Percentiles rank a stretch among this genome's conserved stretches.
Evolutionary conservation across 2,797 vertebrate genomes (phyloP).

Genomic region (Gymnocypris eckloni): DNA sequence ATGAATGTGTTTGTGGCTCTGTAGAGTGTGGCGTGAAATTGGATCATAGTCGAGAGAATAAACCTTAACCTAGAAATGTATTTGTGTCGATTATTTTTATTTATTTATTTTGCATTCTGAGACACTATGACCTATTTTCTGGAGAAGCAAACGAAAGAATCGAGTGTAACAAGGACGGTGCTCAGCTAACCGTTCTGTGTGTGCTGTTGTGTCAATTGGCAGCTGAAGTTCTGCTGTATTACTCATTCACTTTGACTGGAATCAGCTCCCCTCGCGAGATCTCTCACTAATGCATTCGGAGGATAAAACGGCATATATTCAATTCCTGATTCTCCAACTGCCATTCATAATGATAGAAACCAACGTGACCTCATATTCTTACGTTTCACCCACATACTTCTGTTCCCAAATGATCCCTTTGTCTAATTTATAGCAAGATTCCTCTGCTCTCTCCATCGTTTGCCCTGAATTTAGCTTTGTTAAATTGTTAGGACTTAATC

Average conservation of each 20-base stretch:
- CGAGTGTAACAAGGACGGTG: constrained; percentile 32
- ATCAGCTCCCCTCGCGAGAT: constrained; percentile 47
- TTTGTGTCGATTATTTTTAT: constrained; percentile 47
- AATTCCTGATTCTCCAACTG: constrained; percentile 44
- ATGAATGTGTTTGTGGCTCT: constrained; percentile 37
- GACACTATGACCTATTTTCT: constrained; percentile 55
- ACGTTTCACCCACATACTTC: constrained; percentile 41
- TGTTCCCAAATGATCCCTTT: constrained; percentile 43
- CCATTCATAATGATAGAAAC: constrained; percentile 50
- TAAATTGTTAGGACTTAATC: constrained; percentile 18
- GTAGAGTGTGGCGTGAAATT: constrained; percentile 59
- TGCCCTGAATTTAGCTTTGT: constrained; percentile 39
- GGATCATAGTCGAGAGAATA: constrained; percentile 62
- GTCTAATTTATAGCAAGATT: constrained; percentile 34
- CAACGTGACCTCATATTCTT: constrained; percentile 26
- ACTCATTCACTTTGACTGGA: constrained; percentile 56
- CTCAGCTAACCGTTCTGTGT: constrained; percentile 32
- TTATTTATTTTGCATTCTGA: constrained; percentile 32
- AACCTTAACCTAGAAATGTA: constrained; percentile 55
- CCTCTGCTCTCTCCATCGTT: constrained; percentile 6
- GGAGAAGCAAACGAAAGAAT: constrained; percentile 45
- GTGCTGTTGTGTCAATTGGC: constrained; percentile 49
- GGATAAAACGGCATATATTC: constrained; percentile 57
- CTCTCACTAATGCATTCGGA: constrained; percentile 49
- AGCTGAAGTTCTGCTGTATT: constrained; percentile 48